A percentile compares a stretch with the other conserved stretches of the same genome.
phyloP scores from a whole-genome alignment of 1,140 invertebrate species.

The Penaeus vannamei region DNA sequence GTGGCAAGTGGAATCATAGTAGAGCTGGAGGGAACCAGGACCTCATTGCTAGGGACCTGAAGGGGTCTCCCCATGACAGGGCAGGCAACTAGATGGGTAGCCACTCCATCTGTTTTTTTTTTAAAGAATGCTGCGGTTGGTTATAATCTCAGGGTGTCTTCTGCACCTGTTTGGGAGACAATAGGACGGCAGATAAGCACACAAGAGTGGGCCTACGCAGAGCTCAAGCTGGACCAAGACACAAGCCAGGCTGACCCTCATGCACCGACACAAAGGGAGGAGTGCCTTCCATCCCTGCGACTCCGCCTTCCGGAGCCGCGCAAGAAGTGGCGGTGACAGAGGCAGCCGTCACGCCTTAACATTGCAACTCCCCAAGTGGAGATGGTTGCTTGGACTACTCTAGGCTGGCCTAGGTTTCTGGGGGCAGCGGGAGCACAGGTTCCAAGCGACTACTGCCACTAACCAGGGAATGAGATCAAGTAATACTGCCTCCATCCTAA shows the following conservation, averaged over 20 bases:
- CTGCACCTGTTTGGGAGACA: constrained; percentile 19
- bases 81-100: neutral
- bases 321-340: neutral
- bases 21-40: constrained; percentile 44
- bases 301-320: neutral
- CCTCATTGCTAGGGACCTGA: neutral
- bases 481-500: constrained; percentile 35
- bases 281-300: no score
- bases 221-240: constrained; percentile 40
- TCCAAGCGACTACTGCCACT: constrained; percentile 35
- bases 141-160: neutral
- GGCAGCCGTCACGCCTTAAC: constrained; percentile 7
- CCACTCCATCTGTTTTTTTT: neutral
- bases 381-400: constrained; percentile 23
- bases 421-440: constrained; percentile 18
- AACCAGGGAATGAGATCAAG: constrained; percentile 54
- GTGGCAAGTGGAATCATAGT: constrained; percentile 60
- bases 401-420: constrained; percentile 35
- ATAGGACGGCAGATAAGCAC: constrained; percentile 53
- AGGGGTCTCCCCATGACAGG: neutral
- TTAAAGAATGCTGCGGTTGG: neutral
- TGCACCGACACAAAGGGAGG: neutral
- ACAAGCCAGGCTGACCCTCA: neutral
- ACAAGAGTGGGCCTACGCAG: constrained; percentile 40
- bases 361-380: constrained; percentile 10